These are phyloP conservation scores for Chorisops tibialis DNA, from an alignment of 2,888 invertebrate genomes.

Conservation along the genomic window DNA sequence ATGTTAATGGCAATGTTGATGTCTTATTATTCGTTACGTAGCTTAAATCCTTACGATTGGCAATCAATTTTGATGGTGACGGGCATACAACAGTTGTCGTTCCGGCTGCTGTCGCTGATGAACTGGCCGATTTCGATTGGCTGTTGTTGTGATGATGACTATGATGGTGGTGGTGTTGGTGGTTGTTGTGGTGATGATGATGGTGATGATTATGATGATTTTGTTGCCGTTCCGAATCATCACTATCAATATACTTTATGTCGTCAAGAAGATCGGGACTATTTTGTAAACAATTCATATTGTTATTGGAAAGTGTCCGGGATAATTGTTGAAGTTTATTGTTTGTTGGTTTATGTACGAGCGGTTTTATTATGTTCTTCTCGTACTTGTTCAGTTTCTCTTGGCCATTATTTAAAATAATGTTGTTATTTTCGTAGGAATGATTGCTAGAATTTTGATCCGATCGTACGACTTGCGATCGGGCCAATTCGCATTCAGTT, in stretches of 20 bases:
- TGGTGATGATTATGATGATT: conserved; percentile 18
- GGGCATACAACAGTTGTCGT: conserved; percentile 24
- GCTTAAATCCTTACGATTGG: conserved; percentile 15
- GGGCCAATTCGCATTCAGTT: conserved; percentile 49
- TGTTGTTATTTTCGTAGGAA: conserved; percentile 16
- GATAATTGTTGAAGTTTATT: conserved; percentile 32
- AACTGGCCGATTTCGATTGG: conserved; percentile 37
- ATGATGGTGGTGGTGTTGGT: conserved; percentile 31
- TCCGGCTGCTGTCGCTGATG: conserved; percentile 33
- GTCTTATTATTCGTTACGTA: conserved; percentile 1
- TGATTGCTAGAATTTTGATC: conserved; percentile 22
- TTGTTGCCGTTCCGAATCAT: conserved; percentile 34
- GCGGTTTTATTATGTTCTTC: conserved; percentile 32
- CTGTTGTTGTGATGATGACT: conserved; percentile 38
- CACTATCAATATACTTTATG: conserved; percentile 39
- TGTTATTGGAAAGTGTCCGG: conserved; percentile 34
- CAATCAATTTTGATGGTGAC: conserved; percentile 26
- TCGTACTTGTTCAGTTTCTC: conserved; percentile 16
- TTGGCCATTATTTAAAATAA: neutral
- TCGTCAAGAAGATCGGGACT: conserved; percentile 34
- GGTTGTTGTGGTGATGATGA: conserved; percentile 35
- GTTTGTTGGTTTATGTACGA: conserved; percentile 34
- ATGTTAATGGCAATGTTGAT: conserved; percentile 32
- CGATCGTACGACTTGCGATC: conserved; percentile 43
- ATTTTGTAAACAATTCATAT: conserved; percentile 34